Evolutionary conservation across 2,113 vertebrate species (phyloP).

Genomic region (Tragelaphus scriptus): DNA sequence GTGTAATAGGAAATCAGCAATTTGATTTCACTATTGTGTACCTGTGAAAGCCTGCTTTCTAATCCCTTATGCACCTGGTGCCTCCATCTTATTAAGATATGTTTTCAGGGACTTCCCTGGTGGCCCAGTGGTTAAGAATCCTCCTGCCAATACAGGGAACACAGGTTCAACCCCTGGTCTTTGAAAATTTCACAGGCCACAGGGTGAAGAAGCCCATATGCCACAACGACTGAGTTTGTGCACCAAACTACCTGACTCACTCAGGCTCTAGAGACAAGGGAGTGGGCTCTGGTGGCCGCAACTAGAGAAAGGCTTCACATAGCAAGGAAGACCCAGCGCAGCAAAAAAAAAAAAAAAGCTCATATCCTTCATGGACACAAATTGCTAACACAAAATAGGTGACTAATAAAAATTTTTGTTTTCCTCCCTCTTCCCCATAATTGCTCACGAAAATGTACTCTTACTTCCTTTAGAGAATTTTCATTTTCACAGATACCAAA

Average conservation of each 20-base stretch:
- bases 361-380: background rate
- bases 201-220: background rate
- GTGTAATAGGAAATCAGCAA: background rate
- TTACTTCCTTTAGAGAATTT: background rate
- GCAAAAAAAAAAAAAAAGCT: background rate
- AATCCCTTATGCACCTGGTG: background rate
- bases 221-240: background rate
- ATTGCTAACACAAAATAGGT: background rate
- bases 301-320: background rate
- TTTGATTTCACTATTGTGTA: background rate
- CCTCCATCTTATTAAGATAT: background rate
- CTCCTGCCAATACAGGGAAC: background rate
- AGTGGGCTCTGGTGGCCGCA: background rate
- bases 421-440: background rate
- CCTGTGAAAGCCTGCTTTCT: background rate
- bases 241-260: background rate
- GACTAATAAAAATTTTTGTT: background rate
- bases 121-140: background rate
- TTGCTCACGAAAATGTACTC: background rate
- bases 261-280: background rate
- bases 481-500: constrained; percentile 5
- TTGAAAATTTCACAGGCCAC: background rate
- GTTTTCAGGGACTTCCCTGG: background rate
- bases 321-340: background rate
- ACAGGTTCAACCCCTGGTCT: background rate